Base-by-base conservation (phyloP, 2,888 invertebrate species). In the Tipula confusa region DNA sequence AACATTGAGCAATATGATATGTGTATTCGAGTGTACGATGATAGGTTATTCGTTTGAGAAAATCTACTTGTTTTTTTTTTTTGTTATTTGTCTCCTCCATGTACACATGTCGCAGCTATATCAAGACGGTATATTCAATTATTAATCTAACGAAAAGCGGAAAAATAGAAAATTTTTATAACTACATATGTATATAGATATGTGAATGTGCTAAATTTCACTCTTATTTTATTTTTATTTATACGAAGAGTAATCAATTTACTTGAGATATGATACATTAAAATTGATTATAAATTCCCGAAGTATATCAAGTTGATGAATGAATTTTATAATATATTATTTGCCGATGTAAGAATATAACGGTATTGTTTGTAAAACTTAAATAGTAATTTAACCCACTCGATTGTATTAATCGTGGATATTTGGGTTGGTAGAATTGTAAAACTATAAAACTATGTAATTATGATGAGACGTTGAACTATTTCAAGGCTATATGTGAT, bases 41-140 rank as follows among this genome's bases (percentile, higher is more conserved):
- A 11, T 1, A 9, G 64, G 64, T 64, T 64, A 64, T 43, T 9
- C 43, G 15, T 15, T 43, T 43, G n/a, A 43, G 43, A 64, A 64
- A 64, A 64, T 64, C 64, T 64, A 64, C 24, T 64, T 64, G 24
- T 24, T 64, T 64, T 64, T 64, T 64, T 64, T 7, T 24, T 64
- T 64, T 64, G 18, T 64, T 24, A 9, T 64, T 64, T 64, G 24
- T 64, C 64, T 64, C 24, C 11, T 64, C 18, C 64, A 64, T n/a
- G n/a, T n/a, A n/a, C 64, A 64, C 64, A 24, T 64, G 64, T 64
- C 64, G 64, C 64, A 64, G 64, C 24, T 64, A 64, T 64, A 64
- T 24, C 11, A 64, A 24, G 64, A 4, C 24, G 64, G 13, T 9
- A 38, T 31, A 31, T 31, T 43, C 18, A n/a, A n/a, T n/a, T 64